Percentiles rank a stretch among this genome's conserved stretches.
Conservation (phyloP, 1,140 invertebrate genomes). For the Meloidogyne hapla region DNA sequence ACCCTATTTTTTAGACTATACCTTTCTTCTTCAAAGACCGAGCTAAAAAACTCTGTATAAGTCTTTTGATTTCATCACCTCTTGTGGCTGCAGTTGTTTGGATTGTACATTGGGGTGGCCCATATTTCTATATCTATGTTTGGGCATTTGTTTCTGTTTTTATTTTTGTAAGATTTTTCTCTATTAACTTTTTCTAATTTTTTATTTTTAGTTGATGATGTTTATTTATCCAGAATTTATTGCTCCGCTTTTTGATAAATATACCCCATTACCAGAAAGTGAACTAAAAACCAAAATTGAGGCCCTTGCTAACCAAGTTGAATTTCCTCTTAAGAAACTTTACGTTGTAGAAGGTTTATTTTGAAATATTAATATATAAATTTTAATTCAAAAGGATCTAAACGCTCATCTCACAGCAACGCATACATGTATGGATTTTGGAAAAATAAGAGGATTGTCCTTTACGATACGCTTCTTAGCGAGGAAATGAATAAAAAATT, state of each 20-base stretch:
- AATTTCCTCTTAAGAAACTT: constrained; percentile 90
- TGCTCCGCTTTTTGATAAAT: constrained; percentile 97
- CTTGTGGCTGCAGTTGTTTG: constrained; percentile 79
- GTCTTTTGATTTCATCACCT: constrained; percentile 76
- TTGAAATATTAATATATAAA: constrained; percentile 26
- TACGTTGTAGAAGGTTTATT: constrained; percentile 86
- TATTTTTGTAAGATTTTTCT: constrained; percentile 65
- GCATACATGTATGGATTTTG: constrained; percentile 89
- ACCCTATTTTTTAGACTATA: constrained; percentile 79
- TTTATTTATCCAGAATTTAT: constrained; percentile 94
- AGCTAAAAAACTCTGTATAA: constrained; percentile 80
- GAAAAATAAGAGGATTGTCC: constrained; percentile 94
- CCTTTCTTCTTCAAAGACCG: constrained; percentile 92
- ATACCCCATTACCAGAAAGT: constrained; percentile 89
- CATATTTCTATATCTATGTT: constrained; percentile 90
- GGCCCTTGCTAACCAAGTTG: constrained; percentile 78
- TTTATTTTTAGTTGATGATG: constrained; percentile 72
- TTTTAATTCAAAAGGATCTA: constrained; percentile 36
- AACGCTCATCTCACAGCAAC: constrained; percentile 52
- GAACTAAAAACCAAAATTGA: constrained; percentile 83
- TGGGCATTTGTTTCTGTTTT: constrained; percentile 83
- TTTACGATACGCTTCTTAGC: constrained; percentile 81
- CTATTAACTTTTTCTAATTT: constrained; percentile 4
- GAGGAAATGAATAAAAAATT: constrained; percentile 57
- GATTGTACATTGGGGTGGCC: constrained; percentile 77